Conservation (phyloP, 1,140 invertebrate species). For the Hormaphis cornu region DNA sequence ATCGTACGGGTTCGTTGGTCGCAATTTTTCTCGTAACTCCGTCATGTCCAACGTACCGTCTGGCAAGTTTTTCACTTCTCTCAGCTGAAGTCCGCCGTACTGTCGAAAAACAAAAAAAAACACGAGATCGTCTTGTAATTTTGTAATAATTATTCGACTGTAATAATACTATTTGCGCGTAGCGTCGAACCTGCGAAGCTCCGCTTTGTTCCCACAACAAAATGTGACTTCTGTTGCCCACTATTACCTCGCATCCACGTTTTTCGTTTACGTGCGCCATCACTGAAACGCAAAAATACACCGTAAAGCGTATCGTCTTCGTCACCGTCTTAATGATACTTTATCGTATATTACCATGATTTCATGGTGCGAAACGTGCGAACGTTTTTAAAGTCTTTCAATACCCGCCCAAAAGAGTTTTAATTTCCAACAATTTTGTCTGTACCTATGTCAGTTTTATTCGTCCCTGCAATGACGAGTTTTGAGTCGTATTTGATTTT, state of each 20-base stretch:
- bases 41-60: slow-evolving; percentile 81
- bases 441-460: too few relatives aligned
- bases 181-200: slow-evolving; percentile 55
- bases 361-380: too few relatives aligned
- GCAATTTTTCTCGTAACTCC: slow-evolving; percentile 47
- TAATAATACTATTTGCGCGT: not conserved
- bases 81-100: slow-evolving; percentile 68
- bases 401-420: too few relatives aligned
- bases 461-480: too few relatives aligned
- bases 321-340: too few relatives aligned
- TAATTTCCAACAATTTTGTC: too few relatives aligned
- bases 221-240: slow-evolving; percentile 73
- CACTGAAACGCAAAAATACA: slow-evolving; percentile 50
- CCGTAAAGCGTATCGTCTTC: not conserved
- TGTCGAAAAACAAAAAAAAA: slow-evolving; percentile 42
- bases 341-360: too few relatives aligned
- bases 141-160: too few relatives aligned
- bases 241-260: slow-evolving; percentile 73
- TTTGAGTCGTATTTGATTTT: too few relatives aligned
- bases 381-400: too few relatives aligned
- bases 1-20: slow-evolving; percentile 48
- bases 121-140: too few relatives aligned
- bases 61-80: slow-evolving; percentile 58
- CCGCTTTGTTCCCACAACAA: slow-evolving; percentile 78
- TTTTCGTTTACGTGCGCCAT: slow-evolving; percentile 72